A percentile compares a stretch with the other conserved stretches of the same genome.
These are phyloP conservation scores for Tuta absoluta DNA, from an alignment of 2,888 invertebrate species.

Conservation along the genomic window DNA sequence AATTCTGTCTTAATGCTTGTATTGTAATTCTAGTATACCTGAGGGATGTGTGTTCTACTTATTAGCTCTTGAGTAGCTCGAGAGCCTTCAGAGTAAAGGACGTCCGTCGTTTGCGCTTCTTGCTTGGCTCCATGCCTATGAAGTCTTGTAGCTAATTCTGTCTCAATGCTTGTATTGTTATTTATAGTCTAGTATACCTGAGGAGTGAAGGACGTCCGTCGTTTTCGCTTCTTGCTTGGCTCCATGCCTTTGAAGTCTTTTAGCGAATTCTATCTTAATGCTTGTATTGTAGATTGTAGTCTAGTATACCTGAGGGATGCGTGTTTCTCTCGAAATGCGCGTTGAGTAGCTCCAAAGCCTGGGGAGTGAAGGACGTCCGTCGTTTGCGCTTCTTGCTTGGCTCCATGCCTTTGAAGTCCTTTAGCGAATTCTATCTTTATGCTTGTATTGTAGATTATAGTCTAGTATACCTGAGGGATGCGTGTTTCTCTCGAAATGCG, in stretches of 20 bases:
- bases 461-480: slow-evolving; percentile 93
- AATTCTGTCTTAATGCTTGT: slow-evolving; percentile 92
- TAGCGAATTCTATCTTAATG: too few species aligned
- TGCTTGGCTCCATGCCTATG: slow-evolving; percentile 97
- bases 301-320: too few species aligned
- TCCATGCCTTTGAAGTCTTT: not conserved
- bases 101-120: slow-evolving; percentile 97
- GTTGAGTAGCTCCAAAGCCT: slow-evolving; percentile 70
- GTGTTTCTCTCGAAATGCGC: too few species aligned
- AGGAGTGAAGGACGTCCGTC: too few species aligned
- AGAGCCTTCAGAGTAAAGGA: slow-evolving; percentile 98
- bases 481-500: slow-evolving; percentile 97
- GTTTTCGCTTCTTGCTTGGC: too few species aligned
- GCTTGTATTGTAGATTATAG: too few species aligned
- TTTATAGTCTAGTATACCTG: too few species aligned
- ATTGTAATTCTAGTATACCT: slow-evolving; percentile 83
- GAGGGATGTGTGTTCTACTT: slow-evolving; percentile 99
- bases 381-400: too few species aligned
- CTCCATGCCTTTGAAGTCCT: too few species aligned
- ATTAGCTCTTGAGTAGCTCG: slow-evolving; percentile 96
- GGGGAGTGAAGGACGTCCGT: too few species aligned
- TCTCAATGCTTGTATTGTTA: slow-evolving; percentile 89
- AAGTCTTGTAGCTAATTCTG: slow-evolving; percentile 97
- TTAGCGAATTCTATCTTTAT: too few species aligned
- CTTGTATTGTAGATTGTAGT: too few species aligned